Conservation (phyloP, 2,797 vertebrate genomes). For the Scomberomorus guttatus region DNA sequence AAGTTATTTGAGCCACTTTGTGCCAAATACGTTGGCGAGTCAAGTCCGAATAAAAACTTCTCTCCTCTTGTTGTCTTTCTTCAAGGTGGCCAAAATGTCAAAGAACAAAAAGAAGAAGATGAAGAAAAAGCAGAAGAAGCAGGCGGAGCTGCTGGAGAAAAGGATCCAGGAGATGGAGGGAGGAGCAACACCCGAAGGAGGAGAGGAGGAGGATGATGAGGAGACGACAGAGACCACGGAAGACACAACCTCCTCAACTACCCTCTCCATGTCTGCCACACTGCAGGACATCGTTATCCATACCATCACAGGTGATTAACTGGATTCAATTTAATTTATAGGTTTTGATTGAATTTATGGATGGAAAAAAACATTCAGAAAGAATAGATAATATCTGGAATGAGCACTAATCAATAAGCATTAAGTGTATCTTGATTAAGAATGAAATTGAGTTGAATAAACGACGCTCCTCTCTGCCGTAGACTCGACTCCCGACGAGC, state of each 20-base stretch:
- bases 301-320: slow-evolving; percentile 63
- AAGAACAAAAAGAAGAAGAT: slow-evolving; percentile 99
- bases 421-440: not conserved
- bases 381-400: not conserved
- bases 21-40: not conserved
- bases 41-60: not conserved
- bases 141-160: slow-evolving; percentile 95
- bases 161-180: slow-evolving; percentile 93
- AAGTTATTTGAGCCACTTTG: not conserved
- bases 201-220: slow-evolving; percentile 88
- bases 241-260: slow-evolving; percentile 79
- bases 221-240: slow-evolving; percentile 81
- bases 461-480: not conserved
- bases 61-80: slow-evolving; percentile 30
- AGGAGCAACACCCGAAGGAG: slow-evolving; percentile 78
- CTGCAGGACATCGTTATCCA: slow-evolving; percentile 85
- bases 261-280: slow-evolving; percentile 82
- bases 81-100: slow-evolving; percentile 94
- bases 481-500: slow-evolving; percentile 69
- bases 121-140: slow-evolving; percentile 98
- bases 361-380: not conserved
- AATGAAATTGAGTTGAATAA: not conserved
- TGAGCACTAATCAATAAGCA: not conserved
- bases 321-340: not conserved
- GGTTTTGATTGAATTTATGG: too few relatives aligned